phyloP scores from a whole-genome alignment of 2,888 invertebrate genomes.

The Cheilosia variabilis region DNA sequence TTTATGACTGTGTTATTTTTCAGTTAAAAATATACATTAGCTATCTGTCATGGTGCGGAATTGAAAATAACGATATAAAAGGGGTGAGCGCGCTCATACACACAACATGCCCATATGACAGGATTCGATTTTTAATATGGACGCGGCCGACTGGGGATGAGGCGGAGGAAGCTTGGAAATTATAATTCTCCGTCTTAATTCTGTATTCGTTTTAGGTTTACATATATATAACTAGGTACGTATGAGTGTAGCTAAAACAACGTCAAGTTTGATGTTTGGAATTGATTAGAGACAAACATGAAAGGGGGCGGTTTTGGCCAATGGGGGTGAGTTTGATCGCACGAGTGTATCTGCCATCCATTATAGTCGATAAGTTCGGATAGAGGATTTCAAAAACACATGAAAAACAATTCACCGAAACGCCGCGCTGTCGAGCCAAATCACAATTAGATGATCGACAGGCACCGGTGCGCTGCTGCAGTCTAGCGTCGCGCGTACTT shows the following conservation, averaged over 20 bases:
- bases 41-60: constrained; percentile 69
- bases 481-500: constrained; percentile 19
- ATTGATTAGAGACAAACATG: constrained; percentile 16
- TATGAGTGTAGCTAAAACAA: constrained; percentile 15
- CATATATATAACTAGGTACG: too few species aligned
- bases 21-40: constrained; percentile 75
- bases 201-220: too few species aligned
- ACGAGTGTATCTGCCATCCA: too few species aligned
- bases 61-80: constrained; percentile 62
- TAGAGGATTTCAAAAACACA: constrained; percentile 4
- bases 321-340: not conserved
- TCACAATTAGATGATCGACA: constrained; percentile 72
- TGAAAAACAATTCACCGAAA: not conserved
- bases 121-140: constrained; percentile 67
- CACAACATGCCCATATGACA: constrained; percentile 42
- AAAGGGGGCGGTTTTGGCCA: not conserved
- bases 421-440: constrained; percentile 2
- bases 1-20: constrained; percentile 75
- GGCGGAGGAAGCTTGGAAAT: constrained; percentile 52
- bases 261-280: constrained; percentile 23
- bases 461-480: constrained; percentile 58
- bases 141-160: constrained; percentile 3
- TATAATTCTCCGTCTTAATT: constrained; percentile 49
- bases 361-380: not conserved
- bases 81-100: constrained; percentile 53